phyloP scores from a whole-genome alignment of 2,113 vertebrate genomes.

The Platichthys stellatus region DNA sequence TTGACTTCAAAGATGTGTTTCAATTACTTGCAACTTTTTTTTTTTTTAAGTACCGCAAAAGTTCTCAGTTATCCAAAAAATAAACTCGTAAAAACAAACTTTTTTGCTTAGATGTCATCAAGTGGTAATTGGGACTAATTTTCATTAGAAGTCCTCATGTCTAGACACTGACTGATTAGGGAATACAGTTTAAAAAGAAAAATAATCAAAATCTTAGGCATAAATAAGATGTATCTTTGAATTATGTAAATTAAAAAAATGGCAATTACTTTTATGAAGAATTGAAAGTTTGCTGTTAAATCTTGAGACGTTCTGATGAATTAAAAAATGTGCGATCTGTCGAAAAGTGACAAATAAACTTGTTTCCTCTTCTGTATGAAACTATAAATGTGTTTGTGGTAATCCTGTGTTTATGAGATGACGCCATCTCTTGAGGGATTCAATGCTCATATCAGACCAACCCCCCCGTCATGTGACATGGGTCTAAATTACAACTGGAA shows the following conservation, averaged over 20 bases:
- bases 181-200: not conserved
- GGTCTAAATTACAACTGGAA: constrained; percentile 62
- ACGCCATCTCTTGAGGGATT: not conserved
- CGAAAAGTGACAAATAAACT: too few species aligned
- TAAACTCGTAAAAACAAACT: not conserved
- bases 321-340: too few species aligned
- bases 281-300: too few species aligned
- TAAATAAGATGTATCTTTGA: not conserved
- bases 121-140: not conserved
- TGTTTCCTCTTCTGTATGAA: too few species aligned
- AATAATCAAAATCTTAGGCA: not conserved
- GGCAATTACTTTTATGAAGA: not conserved
- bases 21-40: not conserved
- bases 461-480: constrained; percentile 45
- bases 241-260: not conserved
- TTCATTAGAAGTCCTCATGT: too few species aligned
- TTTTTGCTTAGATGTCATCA: not conserved
- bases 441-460: not conserved
- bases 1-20: constrained; percentile 4
- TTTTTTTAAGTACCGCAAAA: not conserved
- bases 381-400: not conserved
- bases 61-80: not conserved
- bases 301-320: too few species aligned
- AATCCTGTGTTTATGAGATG: too few species aligned
- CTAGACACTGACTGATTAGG: not conserved